Evolutionary conservation across 2,888 invertebrate species (phyloP).

Genomic region (Isotomurus palustris): DNA sequence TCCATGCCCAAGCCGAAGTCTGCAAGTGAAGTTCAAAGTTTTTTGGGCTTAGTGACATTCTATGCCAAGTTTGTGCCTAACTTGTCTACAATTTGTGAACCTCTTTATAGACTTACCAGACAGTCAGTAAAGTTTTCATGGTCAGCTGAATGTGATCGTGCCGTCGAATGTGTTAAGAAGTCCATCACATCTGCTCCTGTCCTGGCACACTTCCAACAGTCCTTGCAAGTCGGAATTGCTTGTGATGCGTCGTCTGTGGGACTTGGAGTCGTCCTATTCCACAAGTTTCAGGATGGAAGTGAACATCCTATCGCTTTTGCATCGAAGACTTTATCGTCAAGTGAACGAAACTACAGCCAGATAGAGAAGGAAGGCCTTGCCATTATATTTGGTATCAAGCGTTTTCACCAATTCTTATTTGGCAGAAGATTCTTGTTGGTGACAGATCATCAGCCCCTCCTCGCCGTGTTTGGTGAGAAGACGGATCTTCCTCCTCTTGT

Average conservation of each 20-base stretch:
- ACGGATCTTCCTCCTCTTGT: slow-evolving; percentile 40
- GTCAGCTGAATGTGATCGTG: slow-evolving; percentile 45
- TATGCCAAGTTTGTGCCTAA: slow-evolving; percentile 49
- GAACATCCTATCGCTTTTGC: background rate
- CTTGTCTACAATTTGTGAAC: slow-evolving; percentile 45
- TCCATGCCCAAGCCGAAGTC: slow-evolving; percentile 44
- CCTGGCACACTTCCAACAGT: slow-evolving; percentile 47
- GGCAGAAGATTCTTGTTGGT: slow-evolving; percentile 49
- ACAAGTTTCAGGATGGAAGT: background rate
- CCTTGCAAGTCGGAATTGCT: slow-evolving; percentile 47
- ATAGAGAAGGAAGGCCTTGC: slow-evolving; percentile 20
- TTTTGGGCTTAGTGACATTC: slow-evolving; percentile 49
- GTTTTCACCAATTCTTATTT: slow-evolving; percentile 6
- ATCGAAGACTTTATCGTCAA: background rate
- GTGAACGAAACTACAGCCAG: slow-evolving; percentile 15
- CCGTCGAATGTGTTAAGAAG: slow-evolving; percentile 47
- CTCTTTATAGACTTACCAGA: slow-evolving; percentile 47
- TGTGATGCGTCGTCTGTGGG: slow-evolving; percentile 48
- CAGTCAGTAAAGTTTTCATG: slow-evolving; percentile 46
- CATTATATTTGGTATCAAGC: slow-evolving; percentile 12
- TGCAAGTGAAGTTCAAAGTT: slow-evolving; percentile 44
- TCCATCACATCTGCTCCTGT: slow-evolving; percentile 36
- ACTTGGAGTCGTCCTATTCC: slow-evolving; percentile 47
- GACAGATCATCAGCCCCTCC: slow-evolving; percentile 50
- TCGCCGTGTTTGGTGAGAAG: slow-evolving; percentile 47